Evolutionary conservation across 2,797 vertebrate genomes (phyloP), one percentile per base, ranked within the genome.

Genomic region (Poecile montanus): DNA sequence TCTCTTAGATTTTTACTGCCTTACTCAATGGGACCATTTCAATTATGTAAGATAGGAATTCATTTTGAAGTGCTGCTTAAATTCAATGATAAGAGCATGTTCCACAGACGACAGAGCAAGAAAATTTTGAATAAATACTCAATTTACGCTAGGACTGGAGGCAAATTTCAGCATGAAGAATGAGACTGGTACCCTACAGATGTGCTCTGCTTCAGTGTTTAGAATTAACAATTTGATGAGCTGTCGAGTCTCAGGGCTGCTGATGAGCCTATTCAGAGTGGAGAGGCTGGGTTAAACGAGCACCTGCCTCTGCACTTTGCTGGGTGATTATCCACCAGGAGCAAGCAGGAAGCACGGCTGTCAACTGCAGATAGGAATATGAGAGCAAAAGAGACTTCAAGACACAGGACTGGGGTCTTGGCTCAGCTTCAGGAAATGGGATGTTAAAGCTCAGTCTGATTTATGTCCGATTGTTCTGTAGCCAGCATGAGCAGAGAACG

Each of bases 211-310:
- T 93, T 84, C 87, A n/a, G 56, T 91, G 62, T 93, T 89, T 74
- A n/a, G 73, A 95, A 97, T 97, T 72, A 97, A 63, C 84, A 94
- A 36, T 95, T 95, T 74, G 91, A 97, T 91, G 76, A 96, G 94
- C 91, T 94, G 58, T 86, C 8, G 13, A 93, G 93, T 96, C 81
- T 38, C 54, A 63, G 81, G 78, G 75, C 93, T 96, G 81, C 70
- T 97, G 95, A 93, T 98, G 96, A 96, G 81, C 89, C 94, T 88
- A 97, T 97, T 97, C 91, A 91, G 82, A 88, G 48, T 96, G 87
- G 96, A 96, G 94, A 95, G 96, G 54, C 78, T 90, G 48, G 79
- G 25, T 56, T 48, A 90, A 82, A 95, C 75, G 89, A 96, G 75
- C 97, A 96, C 94, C 94, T 97, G 96, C 73, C 83, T 95, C 65